Evolutionary conservation across 2,113 vertebrate species (phyloP), one percentile per base, ranked within the genome.

Genomic region (Lagopus muta): DNA sequence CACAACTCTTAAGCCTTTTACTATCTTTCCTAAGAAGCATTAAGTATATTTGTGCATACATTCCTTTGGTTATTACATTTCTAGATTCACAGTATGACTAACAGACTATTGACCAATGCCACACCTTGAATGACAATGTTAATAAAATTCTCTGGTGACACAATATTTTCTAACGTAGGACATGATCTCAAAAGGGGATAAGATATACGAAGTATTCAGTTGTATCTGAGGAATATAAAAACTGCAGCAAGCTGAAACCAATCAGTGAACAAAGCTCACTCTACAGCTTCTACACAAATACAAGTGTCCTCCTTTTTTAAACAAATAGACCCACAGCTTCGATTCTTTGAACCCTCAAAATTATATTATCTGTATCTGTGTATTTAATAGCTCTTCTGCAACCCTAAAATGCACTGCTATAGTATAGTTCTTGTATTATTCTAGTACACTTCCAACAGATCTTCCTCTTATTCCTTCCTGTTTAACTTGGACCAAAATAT

Each of bases 121-220:
- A 74, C 34, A 42, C 60, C 55, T 73, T 80, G 91, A 86, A 60
- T 47, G 22, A 28, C 73, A 76, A 83, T 3, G 13, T 90, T 71
- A 58, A 79, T 32, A 42, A 92, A 93, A 71, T 74, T 90, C 25
- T 60, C 34, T 27, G 62, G 38, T 93, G 90, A 90, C 14, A 79
- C 34, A 83, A 43, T 93, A 50, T 74, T 93, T 92, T 71, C 55
- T 91, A 61, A 92, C 71, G 79, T 47, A 85, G 90, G 45, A 79
- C 71, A 45, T 45, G 67, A 96, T 85, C 58, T 85, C 3, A 3
- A 86, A 66, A 82, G 10, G 16, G 65, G 11, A 82, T 38, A 86
- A 18, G 20, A 76, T 15, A 3, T 55, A 62, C 62, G 15, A 83
- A 75, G 24, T n/a, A 70, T 52, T 71, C 80, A 42, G 32, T 67